phyloP scores from a whole-genome alignment of 2,797 vertebrate species.

The Neosalanx taihuensis region DNA sequence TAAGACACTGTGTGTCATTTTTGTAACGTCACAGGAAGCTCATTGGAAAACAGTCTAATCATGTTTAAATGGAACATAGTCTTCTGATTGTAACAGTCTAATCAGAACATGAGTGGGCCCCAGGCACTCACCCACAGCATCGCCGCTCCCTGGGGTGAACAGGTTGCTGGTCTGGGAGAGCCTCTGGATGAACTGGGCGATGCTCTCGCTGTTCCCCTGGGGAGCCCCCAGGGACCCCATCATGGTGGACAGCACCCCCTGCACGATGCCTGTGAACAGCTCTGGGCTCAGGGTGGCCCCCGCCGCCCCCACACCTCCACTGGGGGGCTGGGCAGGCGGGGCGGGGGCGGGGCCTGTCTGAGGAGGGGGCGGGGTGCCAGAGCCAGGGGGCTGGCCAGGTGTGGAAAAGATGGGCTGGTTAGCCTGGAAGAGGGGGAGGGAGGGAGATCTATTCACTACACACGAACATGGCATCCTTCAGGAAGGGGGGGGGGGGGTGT shows the following conservation, averaged over 20 bases:
- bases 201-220: slow-evolving; percentile 81
- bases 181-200: slow-evolving; percentile 84
- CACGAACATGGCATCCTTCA: background rate
- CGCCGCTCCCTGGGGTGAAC: slow-evolving; percentile 80
- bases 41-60: too few relatives aligned
- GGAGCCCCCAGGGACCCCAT: slow-evolving; percentile 79
- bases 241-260: slow-evolving; percentile 84
- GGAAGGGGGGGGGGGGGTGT: background rate
- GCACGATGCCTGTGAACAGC: slow-evolving; percentile 84
- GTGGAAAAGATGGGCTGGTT: slow-evolving; percentile 58
- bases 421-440: slow-evolving; percentile 46
- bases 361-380: slow-evolving; percentile 25
- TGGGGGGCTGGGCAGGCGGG: slow-evolving; percentile 36
- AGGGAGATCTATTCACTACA: background rate
- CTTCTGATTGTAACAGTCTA: too few relatives aligned
- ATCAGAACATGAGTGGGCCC: background rate
- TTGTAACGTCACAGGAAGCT: too few relatives aligned
- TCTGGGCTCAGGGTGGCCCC: slow-evolving; percentile 74
- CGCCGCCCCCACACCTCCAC: slow-evolving; percentile 37
- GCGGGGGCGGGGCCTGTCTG: slow-evolving; percentile 33
- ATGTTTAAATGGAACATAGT: too few relatives aligned
- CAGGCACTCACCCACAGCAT: slow-evolving; percentile 74
- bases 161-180: slow-evolving; percentile 84
- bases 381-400: slow-evolving; percentile 38
- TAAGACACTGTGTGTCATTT: too few relatives aligned